Percentiles rank a stretch among this genome's conserved stretches.
Evolutionary conservation across 1,140 invertebrate genomes (phyloP).

Genomic region (Drosophila parabipectinata): DNA sequence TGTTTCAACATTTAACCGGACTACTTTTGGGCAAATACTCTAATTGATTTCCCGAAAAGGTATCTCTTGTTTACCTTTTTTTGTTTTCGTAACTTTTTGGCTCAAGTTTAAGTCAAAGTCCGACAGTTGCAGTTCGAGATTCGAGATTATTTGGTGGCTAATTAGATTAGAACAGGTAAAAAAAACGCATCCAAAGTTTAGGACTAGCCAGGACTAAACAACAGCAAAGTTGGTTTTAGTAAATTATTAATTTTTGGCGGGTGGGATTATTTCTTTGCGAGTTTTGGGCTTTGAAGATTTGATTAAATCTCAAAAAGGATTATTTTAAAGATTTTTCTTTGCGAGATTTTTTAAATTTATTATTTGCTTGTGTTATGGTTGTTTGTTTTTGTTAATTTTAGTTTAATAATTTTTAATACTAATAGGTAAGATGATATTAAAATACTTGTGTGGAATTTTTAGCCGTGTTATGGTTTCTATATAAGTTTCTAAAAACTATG

Average conservation of each 20-base stretch:
- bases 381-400: background rate
- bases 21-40: conserved; percentile 50
- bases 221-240: background rate
- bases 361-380: background rate
- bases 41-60: conserved; percentile 66
- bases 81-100: conserved; percentile 23
- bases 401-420: too few species aligned
- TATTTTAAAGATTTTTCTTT: too few species aligned
- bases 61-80: conserved; percentile 39
- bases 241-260: background rate
- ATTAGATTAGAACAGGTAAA: conserved; percentile 18
- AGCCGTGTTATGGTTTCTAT: background rate
- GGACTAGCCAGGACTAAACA: background rate
- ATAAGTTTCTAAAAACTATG: background rate
- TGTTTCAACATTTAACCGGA: conserved; percentile 46
- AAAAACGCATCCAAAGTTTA: background rate
- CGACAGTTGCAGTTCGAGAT: conserved; percentile 22
- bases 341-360: background rate
- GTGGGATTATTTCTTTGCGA: background rate
- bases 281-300: background rate
- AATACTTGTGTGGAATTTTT: too few species aligned
- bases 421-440: too few species aligned
- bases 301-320: too few species aligned
- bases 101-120: conserved; percentile 41
- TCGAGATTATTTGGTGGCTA: conserved; percentile 25